These are phyloP conservation scores for Enteromius unitaeniatus DNA, from an alignment of 2,797 vertebrate genomes.

Conservation along the genomic window DNA sequence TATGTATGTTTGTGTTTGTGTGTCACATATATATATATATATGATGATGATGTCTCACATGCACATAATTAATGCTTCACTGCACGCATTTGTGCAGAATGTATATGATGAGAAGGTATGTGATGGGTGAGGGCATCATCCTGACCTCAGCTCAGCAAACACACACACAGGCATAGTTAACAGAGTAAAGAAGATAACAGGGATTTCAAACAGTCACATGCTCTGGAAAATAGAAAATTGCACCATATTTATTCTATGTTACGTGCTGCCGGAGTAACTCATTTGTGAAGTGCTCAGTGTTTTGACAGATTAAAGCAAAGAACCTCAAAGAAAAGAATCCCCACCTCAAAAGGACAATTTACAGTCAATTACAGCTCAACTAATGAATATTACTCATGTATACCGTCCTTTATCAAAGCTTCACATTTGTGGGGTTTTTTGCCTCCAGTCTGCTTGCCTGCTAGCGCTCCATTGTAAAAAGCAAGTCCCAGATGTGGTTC, in stretches of 20 bases:
- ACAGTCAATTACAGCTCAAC: conserved; percentile 8
- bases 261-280: background rate
- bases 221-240: conserved; percentile 1
- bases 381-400: background rate
- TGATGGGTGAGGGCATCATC: background rate
- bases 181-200: conserved; percentile 30
- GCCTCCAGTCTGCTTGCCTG: background rate
- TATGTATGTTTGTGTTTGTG: too few relatives aligned
- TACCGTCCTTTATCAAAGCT: background rate
- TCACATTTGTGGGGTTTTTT: background rate
- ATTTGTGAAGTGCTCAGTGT: conserved; percentile 6
- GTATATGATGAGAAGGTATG: conserved; percentile 1
- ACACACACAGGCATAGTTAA: conserved; percentile 9
- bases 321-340: background rate
- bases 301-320: conserved; percentile 2
- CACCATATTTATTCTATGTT: background rate
- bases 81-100: conserved; percentile 4
- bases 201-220: conserved; percentile 19
- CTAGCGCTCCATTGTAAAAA: background rate
- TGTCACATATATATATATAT: too few relatives aligned
- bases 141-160: background rate
- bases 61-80: background rate
- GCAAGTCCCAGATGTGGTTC: conserved; percentile 2
- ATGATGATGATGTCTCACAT: background rate
- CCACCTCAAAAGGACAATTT: background rate